These are phyloP conservation scores for Drepana falcataria DNA, from an alignment of 2,888 invertebrate species.

Conservation along the genomic window DNA sequence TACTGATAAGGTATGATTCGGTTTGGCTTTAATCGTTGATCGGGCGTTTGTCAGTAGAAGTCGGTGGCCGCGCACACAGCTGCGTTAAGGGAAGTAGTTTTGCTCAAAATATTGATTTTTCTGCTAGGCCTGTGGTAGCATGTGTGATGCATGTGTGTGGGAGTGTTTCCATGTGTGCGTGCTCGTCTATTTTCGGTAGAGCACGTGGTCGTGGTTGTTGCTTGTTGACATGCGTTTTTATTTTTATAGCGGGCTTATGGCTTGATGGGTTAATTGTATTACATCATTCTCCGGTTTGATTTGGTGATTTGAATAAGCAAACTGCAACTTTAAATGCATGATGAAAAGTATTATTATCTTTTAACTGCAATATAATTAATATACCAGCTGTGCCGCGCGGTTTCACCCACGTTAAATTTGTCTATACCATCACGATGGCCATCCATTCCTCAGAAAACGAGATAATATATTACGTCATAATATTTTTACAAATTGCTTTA, in stretches of 20 bases:
- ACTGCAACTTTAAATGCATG: not conserved
- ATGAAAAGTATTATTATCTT: too few species aligned
- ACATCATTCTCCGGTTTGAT: conserved; percentile 43
- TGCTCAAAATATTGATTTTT: conserved; percentile 79
- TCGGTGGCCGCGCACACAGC: conserved; percentile 53
- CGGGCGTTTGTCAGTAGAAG: conserved; percentile 30
- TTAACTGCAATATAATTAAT: too few species aligned
- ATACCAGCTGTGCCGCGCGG: too few species aligned
- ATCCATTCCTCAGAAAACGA: too few species aligned
- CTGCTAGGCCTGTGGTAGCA: conserved; percentile 51
- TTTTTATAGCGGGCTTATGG: conserved; percentile 61
- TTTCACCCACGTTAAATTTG: too few species aligned
- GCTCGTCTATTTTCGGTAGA: conserved; percentile 67
- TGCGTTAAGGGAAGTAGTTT: conserved; percentile 72
- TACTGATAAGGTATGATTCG: conserved; percentile 57
- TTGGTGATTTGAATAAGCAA: conserved; percentile 15
- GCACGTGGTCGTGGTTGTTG: conserved; percentile 74
- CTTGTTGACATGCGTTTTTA: conserved; percentile 76
- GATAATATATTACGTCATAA: too few species aligned
- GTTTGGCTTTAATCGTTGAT: conserved; percentile 30
- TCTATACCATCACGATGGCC: too few species aligned
- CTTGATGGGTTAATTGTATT: conserved; percentile 59
- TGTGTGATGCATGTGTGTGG: conserved; percentile 31
- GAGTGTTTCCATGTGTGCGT: conserved; percentile 39
- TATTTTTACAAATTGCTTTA: too few species aligned